Evolutionary conservation across 2,113 vertebrate genomes (phyloP).

Genomic region (Gymnarchus niloticus): DNA sequence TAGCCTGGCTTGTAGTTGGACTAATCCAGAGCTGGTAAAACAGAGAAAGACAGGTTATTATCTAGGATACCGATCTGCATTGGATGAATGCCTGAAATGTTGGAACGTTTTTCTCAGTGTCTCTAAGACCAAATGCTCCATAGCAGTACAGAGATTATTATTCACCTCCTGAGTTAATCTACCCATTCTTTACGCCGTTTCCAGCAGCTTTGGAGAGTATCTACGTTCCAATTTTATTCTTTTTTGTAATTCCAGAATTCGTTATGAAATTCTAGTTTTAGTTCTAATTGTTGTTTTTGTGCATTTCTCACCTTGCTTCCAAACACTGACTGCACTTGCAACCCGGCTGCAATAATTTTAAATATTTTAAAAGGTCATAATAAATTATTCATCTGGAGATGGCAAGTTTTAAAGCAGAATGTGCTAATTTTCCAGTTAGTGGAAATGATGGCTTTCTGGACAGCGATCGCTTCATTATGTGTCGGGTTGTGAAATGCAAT

Average conservation of each 20-base stretch:
- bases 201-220: neutral
- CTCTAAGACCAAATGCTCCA: neutral
- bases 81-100: neutral
- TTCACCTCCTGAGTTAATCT: neutral
- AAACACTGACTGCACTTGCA: neutral
- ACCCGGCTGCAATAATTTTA: slow-evolving; percentile 39
- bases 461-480: neutral
- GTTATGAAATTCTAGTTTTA: neutral
- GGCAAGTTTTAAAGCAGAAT: slow-evolving; percentile 28
- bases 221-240: neutral
- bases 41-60: neutral
- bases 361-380: slow-evolving; percentile 44
- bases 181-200: neutral
- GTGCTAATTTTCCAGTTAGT: slow-evolving; percentile 21
- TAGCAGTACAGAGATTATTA: neutral
- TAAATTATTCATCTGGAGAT: slow-evolving; percentile 41
- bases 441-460: slow-evolving; percentile 19
- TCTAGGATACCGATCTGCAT: neutral
- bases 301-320: neutral
- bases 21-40: slow-evolving; percentile 30
- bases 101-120: neutral
- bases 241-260: neutral
- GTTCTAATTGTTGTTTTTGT: slow-evolving; percentile 4
- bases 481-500: neutral
- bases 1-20: slow-evolving; percentile 24